Evolutionary conservation across 2,888 invertebrate genomes (phyloP), one percentile per base, ranked within the genome.

Genomic region (Gryllus longicercus): DNA sequence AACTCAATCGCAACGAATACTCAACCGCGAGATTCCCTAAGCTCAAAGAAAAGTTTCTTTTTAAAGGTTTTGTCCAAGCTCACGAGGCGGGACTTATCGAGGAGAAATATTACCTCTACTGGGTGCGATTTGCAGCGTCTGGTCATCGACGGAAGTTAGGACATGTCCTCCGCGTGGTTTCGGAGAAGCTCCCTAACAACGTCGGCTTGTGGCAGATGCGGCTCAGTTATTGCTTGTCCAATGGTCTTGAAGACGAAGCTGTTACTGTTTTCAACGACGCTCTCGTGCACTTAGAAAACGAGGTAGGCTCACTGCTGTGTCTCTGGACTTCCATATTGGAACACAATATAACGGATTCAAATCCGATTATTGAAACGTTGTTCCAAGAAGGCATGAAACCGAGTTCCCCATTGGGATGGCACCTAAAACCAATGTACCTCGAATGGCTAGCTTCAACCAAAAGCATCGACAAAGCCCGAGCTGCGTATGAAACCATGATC

Each of bases 151-250:
- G 16, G 12, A 14, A n/a, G 16, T 63, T 63, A 18, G 63, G 63
- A 8, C n/a, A 63, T 1, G 63, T 63, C n/a, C 63, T 63, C 11
- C 14, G n/a, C 14, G 63, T 63, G 16, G 63, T n/a, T 63, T 63
- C 63, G 4, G 63, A 63, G 8, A 14, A n/a, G 16, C n/a, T 63
- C 14, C 63, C 63, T n/a, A 5, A 14, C 16, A 63, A 63, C 63
- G 63, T 63, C 16, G 63, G 63, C n/a, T n/a, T 63, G 63, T 63
- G 63, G 63, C 63, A 63, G 63, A 63, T 63, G 63, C 63, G 63
- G 10, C 63, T 63, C 63, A 5, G 16, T 14, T 63, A 63, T n/a
- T 18, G 63, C 63, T 18, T 63, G 63, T 14, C 63, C 16, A 63
- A n/a, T 18, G 63, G 63, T 63, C 16, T 14, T 14, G 63, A 63